Base-by-base conservation (phyloP, 2,797 vertebrate species). In the Morus bassanus region DNA sequence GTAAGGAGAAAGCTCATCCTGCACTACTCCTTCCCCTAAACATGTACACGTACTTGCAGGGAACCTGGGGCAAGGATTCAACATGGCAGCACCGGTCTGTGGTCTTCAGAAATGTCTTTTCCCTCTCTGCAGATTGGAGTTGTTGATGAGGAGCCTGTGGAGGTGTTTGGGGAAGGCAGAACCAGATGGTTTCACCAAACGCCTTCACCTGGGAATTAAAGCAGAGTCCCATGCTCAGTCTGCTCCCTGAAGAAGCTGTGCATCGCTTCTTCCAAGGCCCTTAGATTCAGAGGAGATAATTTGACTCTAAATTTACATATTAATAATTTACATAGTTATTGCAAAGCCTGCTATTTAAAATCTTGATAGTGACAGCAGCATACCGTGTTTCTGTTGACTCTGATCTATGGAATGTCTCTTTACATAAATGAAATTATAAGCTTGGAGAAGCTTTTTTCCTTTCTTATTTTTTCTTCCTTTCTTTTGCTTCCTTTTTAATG, bases 271-370 rank as follows among this genome's bases (percentile, higher is more conserved):
- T 84, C 79, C 69, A 41, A 78, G 72, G 77, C 94, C 61, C 73
- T 91, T 86, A 95, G 96, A 97, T 94, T 88, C 89, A 78, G 79
- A 91, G 43, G 65, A 93, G 85, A 96, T 96, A 93, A 96, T 95
- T 90, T 95, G 65, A 65, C 89, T 96, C 83, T 69, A 70, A 90
- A 96, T 97, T 97, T 97, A 63, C 96, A 94, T 97, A 84, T 95
- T 96, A 97, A 96, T 95, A 95, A 97, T 97, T 96, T 95, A 95
- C 96, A 95, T 93, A 90, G 95, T 95, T 96, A 95, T 95, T 97
- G 89, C 94, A 93, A 93, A 95, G 61, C 57, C 91, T 92, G 94
- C 92, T 96, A 89, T 96, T 96, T 97, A 94, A 96, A 94, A 96
- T 96, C 89, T 90, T 81, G 93, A 81, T 95, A 84, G 91, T 94